Evolutionary conservation across 2,113 vertebrate species (phyloP), one percentile per base, ranked within the genome.

Genomic region (Todiramphus chloris): DNA sequence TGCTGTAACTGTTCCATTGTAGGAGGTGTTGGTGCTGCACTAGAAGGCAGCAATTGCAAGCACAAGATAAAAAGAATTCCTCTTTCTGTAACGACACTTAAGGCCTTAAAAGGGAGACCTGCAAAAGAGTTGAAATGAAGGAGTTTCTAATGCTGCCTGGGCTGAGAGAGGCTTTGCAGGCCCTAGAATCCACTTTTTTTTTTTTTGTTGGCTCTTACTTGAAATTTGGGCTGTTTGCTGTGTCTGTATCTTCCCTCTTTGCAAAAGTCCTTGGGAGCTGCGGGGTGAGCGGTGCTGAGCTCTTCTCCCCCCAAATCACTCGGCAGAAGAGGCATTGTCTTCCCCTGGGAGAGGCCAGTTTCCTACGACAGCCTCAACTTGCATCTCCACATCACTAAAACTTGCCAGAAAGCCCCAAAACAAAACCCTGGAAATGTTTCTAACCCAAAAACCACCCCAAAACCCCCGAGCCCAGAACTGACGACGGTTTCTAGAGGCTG

Each of bases 31-130:
- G 89, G 30, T 59, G 93, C 93, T 95, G 94, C 83, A 51, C 82
- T 35, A 58, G 66, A 53, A 85, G 89, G 85, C 91, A 89, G 95
- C 86, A 18, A 3, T 33, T 50, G 51, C 85, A 76, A 86, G 92
- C 97, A 95, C 94, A 83, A 84, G 85, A 70, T 28, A 20, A 53
- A 90, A 83, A 37, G 10, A 74, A 83, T 77, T 80, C 91, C 91
- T 85, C 81, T 93, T 76, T 84, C 72, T 87, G 19, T 86, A n/a
- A 30, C 5, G 76, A 90, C 63, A 18, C 69, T 51, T 48, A 44
- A 96, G 86, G 96, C 96, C 96, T 97, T 96, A 90, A 93, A 93
- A 96, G 80, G 83, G 90, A 95, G 90, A 95, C 90, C 90, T 94
- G 96, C 96, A 95, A 83, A 95, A 95, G 84, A 76, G 79, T 46